phyloP scores from a whole-genome alignment of 2,113 vertebrate species.

The Calidris pygmaea region DNA sequence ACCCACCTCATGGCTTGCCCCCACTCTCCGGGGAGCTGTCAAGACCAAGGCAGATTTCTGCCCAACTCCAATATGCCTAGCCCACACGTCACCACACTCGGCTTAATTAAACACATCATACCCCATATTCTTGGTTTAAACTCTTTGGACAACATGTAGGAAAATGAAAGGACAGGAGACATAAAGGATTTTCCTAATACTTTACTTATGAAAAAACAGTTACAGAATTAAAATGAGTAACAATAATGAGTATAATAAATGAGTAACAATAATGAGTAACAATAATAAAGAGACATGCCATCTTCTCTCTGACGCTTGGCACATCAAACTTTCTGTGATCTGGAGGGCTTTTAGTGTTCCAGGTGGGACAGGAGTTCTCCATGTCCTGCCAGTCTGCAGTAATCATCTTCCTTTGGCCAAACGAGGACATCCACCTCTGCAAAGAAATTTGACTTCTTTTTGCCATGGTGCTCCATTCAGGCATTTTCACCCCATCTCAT shows the following conservation, averaged over 20 bases:
- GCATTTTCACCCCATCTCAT: neutral
- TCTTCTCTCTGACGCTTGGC: neutral
- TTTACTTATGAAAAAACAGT: neutral
- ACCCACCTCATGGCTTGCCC: neutral
- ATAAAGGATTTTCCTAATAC: neutral
- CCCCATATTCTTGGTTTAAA: neutral
- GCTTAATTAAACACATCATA: neutral
- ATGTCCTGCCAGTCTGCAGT: neutral
- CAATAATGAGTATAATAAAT: neutral
- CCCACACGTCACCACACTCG: neutral
- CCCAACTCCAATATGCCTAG: neutral
- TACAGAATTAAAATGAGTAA: neutral
- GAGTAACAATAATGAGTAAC: neutral
- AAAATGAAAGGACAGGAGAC: neutral
- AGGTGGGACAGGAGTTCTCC: neutral
- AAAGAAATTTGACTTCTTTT: neutral
- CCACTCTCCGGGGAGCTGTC: neutral
- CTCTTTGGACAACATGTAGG: neutral
- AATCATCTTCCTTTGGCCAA: neutral
- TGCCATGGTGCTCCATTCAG: neutral
- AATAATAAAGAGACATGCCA: neutral
- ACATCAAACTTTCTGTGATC: neutral
- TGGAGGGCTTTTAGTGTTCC: neutral
- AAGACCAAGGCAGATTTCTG: neutral
- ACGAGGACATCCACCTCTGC: neutral